phyloP scores from a whole-genome alignment of 2,797 vertebrate genomes.

The Borostomias antarcticus region DNA sequence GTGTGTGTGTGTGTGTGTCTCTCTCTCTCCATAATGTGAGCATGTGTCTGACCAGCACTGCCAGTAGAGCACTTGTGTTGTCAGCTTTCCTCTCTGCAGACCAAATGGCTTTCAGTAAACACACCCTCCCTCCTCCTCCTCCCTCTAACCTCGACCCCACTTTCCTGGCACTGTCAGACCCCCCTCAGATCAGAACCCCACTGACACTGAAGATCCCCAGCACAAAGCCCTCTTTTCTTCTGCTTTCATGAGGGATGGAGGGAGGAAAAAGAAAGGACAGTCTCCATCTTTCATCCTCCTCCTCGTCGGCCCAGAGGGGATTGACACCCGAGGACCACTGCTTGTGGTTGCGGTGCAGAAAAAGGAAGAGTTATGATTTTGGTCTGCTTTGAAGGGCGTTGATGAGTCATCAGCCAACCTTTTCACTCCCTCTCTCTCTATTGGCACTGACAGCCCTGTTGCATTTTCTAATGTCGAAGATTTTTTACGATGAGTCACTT shows the following conservation, averaged over 20 bases:
- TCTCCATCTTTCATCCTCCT: slow-evolving; percentile 35
- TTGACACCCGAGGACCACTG: slow-evolving; percentile 24
- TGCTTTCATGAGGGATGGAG: slow-evolving; percentile 33
- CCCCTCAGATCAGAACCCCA: slow-evolving; percentile 7
- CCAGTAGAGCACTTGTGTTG: slow-evolving; percentile 22
- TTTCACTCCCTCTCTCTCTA: neutral
- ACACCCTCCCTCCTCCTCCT: neutral
- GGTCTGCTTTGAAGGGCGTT: slow-evolving; percentile 28
- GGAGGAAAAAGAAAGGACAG: slow-evolving; percentile 31
- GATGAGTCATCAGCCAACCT: slow-evolving; percentile 30
- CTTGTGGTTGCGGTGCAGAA: slow-evolving; percentile 24
- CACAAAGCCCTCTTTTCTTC: slow-evolving; percentile 50
- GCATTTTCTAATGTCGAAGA: slow-evolving; percentile 7
- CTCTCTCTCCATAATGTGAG: neutral
- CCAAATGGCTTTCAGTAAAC: slow-evolving; percentile 5
- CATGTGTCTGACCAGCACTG: neutral
- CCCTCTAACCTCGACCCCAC: slow-evolving; percentile 8
- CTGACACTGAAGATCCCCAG: slow-evolving; percentile 14
- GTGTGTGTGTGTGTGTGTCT: too few relatives aligned
- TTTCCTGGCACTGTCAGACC: slow-evolving; percentile 38
- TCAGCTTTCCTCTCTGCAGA: slow-evolving; percentile 25
- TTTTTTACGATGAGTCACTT: slow-evolving; percentile 20
- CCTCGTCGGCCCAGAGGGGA: slow-evolving; percentile 14
- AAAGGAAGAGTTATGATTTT: slow-evolving; percentile 31
- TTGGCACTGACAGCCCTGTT: slow-evolving; percentile 10